Percentiles rank a stretch among this genome's conserved stretches.
Evolutionary conservation across 2,888 invertebrate species (phyloP).

Genomic region (Sipha maydis): DNA sequence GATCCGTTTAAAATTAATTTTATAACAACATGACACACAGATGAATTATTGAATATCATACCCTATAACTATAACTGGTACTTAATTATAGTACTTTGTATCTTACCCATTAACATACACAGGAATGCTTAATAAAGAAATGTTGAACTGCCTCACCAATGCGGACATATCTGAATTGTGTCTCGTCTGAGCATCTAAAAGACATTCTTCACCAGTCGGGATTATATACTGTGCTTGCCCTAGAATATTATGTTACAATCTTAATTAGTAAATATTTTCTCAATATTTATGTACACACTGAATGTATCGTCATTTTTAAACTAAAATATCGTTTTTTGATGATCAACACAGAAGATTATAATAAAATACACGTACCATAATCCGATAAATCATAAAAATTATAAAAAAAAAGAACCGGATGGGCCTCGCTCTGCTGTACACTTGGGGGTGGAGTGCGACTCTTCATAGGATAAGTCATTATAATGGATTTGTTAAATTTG

Average conservation of each 20-base stretch:
- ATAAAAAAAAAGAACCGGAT: no score
- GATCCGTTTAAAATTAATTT: neutral
- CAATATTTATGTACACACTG: no score
- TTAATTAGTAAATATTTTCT: no score
- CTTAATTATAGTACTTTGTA: neutral
- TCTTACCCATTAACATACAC: neutral
- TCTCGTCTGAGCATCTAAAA: neutral
- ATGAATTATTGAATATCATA: neutral
- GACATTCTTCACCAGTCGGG: neutral
- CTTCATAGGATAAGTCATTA: no score
- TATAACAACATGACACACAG: neutral
- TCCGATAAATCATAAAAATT: no score
- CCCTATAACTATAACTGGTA: neutral
- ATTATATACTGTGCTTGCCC: neutral
- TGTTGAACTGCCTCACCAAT: neutral
- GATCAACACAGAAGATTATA: no score
- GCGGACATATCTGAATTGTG: neutral
- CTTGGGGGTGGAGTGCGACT: no score
- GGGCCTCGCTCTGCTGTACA: no score
- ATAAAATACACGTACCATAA: no score
- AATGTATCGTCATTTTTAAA: no score
- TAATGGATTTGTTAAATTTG: no score
- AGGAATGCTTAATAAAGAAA: neutral
- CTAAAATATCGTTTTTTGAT: no score
- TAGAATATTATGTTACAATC: neutral